A percentile compares a stretch with the other conserved stretches of the same genome.
phyloP scores from a whole-genome alignment of 2,888 invertebrate species.

The Rugalucina vietnamica region DNA sequence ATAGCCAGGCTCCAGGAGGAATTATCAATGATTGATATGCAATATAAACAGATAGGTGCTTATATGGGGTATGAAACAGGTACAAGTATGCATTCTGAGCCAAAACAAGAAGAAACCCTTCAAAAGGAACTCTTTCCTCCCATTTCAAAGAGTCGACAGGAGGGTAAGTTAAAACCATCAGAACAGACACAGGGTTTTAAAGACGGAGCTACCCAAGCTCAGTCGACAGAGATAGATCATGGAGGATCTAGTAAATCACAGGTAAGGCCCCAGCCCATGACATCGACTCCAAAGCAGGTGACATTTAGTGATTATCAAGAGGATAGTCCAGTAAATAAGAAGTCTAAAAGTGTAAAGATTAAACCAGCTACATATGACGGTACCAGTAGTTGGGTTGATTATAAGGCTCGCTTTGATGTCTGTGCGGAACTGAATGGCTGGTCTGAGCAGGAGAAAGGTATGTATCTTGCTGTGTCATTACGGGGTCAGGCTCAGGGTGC shows the following conservation, averaged over 20 bases:
- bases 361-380: slow-evolving; percentile 38
- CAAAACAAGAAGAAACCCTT: no score
- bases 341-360: not conserved
- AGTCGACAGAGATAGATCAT: not conserved
- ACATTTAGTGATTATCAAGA: not conserved
- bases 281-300: not conserved
- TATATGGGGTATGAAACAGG: no score
- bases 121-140: no score
- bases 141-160: no score
- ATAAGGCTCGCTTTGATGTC: slow-evolving; percentile 38
- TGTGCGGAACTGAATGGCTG: slow-evolving; percentile 25
- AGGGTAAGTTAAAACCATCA: no score
- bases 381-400: slow-evolving; percentile 29
- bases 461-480: slow-evolving; percentile 37
- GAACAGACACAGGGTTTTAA: no score
- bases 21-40: no score
- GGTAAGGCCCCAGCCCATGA: not conserved
- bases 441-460: slow-evolving; percentile 15
- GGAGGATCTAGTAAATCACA: not conserved
- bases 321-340: not conserved
- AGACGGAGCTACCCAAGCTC: no score
- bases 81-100: no score
- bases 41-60: no score
- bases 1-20: no score
- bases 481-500: slow-evolving; percentile 31